Evolutionary conservation across 1,140 invertebrate species (phyloP), one percentile per base, ranked within the genome.

Genomic region (Platyura marginata): DNA sequence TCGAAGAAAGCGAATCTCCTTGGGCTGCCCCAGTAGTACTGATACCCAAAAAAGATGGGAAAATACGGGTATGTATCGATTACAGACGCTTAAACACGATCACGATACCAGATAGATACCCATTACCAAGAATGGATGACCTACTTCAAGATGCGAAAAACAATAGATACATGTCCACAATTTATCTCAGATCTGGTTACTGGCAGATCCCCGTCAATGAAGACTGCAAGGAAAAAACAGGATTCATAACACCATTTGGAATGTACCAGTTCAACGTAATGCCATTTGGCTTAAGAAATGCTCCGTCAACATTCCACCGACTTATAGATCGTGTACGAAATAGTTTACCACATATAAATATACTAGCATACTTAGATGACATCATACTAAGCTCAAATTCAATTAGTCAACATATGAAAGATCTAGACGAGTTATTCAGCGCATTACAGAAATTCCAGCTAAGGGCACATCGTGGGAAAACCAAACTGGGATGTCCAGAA

Each of bases 171-270:
- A 70, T 72, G 44, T 52, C 53, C 1, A 57, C 57, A 0, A 40
- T 73, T 15, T 68, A 74, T 52, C 44, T 68, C 13, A 49, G 49
- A 0, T 56, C 48, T 33, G 71, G 69, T 3, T 74, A 66, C 53
- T 65, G 62, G 50, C 69, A 74, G 48, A 56, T 73, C 3, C 13
- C 11, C 21, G 39, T 49, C 25, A 40, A 49, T 0, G 9, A 20
- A 16, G 29, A 34, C 2, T 55, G 59, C 46, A 49, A 40, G 15
- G 47, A 56, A 5, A 71, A 71, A 49, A 69, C 68, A 1, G 63
- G 63, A 0, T 69, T 70, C 45, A 47, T 49, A 0, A 56, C 55
- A 0, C 49, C 48, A 0, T 49, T 50, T 19, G 59, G 61, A 0
- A 49, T 49, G 19, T 62, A 52, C 42, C 40, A 53, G 3, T 66